Conservation (phyloP, 1,140 invertebrate species). For the Macrocentrus cingulum region DNA sequence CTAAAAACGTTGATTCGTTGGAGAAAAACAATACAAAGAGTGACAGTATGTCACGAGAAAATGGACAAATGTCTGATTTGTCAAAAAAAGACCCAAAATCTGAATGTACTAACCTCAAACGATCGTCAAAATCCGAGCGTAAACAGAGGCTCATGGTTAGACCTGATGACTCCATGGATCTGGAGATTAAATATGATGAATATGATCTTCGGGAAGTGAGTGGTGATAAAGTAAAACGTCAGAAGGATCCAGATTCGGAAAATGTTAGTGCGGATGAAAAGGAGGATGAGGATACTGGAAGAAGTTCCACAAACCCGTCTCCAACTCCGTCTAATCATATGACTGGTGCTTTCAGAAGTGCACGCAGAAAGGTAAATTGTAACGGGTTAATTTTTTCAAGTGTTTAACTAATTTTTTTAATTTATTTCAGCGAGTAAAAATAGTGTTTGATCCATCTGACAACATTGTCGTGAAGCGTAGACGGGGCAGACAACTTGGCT, state of each 20-base stretch:
- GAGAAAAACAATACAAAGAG: constrained; percentile 26
- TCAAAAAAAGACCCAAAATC: constrained; percentile 31
- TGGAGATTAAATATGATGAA: constrained; percentile 53
- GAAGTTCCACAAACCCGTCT: constrained; percentile 52
- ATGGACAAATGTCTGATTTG: constrained; percentile 16
- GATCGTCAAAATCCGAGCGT: constrained; percentile 44
- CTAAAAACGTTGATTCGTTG: constrained; percentile 27
- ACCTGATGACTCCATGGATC: constrained; percentile 50
- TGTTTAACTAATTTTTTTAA: no score
- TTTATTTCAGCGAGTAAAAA: constrained; percentile 64
- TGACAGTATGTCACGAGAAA: constrained; percentile 16
- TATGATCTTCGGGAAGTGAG: constrained; percentile 39
- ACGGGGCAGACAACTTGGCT: constrained; percentile 64
- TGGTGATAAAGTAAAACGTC: constrained; percentile 29
- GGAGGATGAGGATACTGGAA: constrained; percentile 50
- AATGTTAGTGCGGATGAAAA: constrained; percentile 46
- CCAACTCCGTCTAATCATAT: constrained; percentile 50
- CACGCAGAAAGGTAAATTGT: constrained; percentile 55
- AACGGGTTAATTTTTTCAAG: no score
- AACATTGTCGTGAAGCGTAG: constrained; percentile 69
- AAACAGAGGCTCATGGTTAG: constrained; percentile 52
- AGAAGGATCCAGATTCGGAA: constrained; percentile 32
- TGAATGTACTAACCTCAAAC: constrained; percentile 44
- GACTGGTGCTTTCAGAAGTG: constrained; percentile 48
- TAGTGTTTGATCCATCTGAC: constrained; percentile 79